phyloP scores from a whole-genome alignment of 2,113 vertebrate genomes.

The Amblyornis subalaris region DNA sequence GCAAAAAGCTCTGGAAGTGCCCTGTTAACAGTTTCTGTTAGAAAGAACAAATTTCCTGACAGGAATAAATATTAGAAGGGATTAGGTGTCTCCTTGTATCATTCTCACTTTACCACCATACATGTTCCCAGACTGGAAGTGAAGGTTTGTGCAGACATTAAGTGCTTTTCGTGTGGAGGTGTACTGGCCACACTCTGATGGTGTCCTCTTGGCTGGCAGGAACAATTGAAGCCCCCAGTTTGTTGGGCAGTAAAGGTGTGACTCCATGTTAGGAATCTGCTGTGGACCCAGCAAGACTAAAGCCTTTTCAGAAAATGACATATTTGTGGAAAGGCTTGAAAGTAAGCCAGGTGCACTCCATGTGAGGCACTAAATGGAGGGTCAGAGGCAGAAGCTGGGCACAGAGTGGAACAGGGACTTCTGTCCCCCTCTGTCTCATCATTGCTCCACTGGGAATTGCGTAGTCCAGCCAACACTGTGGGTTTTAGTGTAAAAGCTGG shows the following conservation, averaged over 20 bases:
- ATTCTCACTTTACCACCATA: neutral
- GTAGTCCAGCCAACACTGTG: fast-evolving
- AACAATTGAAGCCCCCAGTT: neutral
- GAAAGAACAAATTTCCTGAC: neutral
- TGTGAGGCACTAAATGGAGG: neutral
- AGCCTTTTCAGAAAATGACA: neutral
- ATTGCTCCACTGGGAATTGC: neutral
- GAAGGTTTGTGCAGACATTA: neutral
- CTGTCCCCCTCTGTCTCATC: neutral
- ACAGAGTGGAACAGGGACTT: neutral
- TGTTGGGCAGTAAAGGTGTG: fast-evolving
- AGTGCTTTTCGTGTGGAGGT: fast-evolving
- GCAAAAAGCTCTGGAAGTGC: neutral
- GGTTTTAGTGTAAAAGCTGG: neutral
- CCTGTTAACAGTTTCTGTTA: neutral
- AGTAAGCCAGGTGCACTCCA: neutral
- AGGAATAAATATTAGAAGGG: neutral
- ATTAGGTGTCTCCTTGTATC: neutral
- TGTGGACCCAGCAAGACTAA: neutral
- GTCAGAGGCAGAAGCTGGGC: neutral
- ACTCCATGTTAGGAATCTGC: neutral
- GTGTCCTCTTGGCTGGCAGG: neutral
- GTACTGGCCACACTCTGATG: neutral
- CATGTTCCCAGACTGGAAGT: neutral
- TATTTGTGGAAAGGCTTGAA: neutral